Evolutionary conservation across 2,888 invertebrate genomes (phyloP).

Genomic region (Orthosia incerta): DNA sequence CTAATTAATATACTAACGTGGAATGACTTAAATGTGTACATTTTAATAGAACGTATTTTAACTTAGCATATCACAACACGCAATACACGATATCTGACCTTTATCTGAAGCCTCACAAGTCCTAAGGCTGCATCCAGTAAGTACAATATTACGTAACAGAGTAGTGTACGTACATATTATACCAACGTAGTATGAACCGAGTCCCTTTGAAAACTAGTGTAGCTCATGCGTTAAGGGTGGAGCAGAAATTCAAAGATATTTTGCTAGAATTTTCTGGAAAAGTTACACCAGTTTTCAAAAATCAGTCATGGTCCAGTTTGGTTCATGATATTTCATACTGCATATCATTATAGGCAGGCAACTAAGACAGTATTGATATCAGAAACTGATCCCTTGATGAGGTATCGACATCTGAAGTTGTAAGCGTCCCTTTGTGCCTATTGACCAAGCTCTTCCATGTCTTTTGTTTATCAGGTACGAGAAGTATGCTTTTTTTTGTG

Average conservation of each 20-base stretch:
- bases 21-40: too few relatives aligned
- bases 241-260: not conserved
- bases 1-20: too few relatives aligned
- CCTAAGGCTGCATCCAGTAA: constrained; percentile 8
- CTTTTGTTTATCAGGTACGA: too few relatives aligned
- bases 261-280: not conserved
- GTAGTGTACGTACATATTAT: not conserved
- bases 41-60: too few relatives aligned
- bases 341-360: not conserved
- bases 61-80: not conserved
- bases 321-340: not conserved
- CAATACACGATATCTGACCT: constrained; percentile 19
- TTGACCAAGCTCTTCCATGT: too few relatives aligned
- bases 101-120: constrained; percentile 33
- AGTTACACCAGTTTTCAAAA: not conserved
- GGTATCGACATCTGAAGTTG: too few relatives aligned
- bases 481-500: too few relatives aligned
- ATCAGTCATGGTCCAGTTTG: not conserved
- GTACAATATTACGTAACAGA: not conserved
- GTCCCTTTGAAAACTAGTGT: not conserved
- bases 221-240: not conserved
- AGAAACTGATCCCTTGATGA: not conserved
- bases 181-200: not conserved
- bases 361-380: not conserved
- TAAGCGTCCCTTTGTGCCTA: too few relatives aligned